A percentile compares a stretch with the other conserved stretches of the same genome.
Evolutionary conservation across 2,113 vertebrate genomes (phyloP).

Genomic region (Megaleporinus macrocephalus): DNA sequence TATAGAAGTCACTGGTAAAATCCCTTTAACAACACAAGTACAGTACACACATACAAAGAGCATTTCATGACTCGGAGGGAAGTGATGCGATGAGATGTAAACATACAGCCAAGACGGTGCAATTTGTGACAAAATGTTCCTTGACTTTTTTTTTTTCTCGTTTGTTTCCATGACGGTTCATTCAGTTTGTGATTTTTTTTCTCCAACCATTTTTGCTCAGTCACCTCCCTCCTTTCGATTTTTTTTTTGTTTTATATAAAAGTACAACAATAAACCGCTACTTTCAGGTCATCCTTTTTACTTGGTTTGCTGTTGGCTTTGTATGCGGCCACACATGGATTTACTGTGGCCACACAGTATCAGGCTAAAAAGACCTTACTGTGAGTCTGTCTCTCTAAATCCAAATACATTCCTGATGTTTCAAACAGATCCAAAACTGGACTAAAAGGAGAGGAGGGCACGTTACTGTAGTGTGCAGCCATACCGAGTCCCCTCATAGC

Average conservation of each 20-base stretch:
- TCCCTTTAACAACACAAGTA: constrained; percentile 99
- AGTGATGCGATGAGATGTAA: constrained; percentile 89
- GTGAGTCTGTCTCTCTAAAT: constrained; percentile 27
- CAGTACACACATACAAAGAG: constrained; percentile 88
- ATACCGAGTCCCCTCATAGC: constrained; percentile 9
- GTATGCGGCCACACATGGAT: constrained; percentile 23
- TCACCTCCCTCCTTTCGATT: constrained; percentile 53
- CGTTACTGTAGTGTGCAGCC: constrained; percentile 42
- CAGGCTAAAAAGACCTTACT: constrained; percentile 28
- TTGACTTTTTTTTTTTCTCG: constrained; percentile 42
- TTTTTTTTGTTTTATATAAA: constrained; percentile 51
- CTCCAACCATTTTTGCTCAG: constrained; percentile 61
- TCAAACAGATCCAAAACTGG: constrained; percentile 44
- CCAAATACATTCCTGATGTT: constrained; percentile 52
- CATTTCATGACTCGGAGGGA: constrained; percentile 85
- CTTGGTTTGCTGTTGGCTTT: constrained; percentile 65
- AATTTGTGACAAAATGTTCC: constrained; percentile 83
- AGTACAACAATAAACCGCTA: constrained; percentile 63
- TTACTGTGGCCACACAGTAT: constrained; percentile 33
- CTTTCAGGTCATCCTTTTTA: constrained; percentile 69
- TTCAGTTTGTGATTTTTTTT: constrained; percentile 43
- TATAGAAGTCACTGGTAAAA: constrained; percentile 96
- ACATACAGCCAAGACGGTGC: constrained; percentile 91
- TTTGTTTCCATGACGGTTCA: constrained; percentile 38
- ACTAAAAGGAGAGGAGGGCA: constrained; percentile 34